Percentiles rank a stretch among this genome's conserved stretches.
These are phyloP conservation scores for Halcyon leucocephala DNA, from an alignment of 2,797 vertebrate genomes.

Conservation along the genomic window DNA sequence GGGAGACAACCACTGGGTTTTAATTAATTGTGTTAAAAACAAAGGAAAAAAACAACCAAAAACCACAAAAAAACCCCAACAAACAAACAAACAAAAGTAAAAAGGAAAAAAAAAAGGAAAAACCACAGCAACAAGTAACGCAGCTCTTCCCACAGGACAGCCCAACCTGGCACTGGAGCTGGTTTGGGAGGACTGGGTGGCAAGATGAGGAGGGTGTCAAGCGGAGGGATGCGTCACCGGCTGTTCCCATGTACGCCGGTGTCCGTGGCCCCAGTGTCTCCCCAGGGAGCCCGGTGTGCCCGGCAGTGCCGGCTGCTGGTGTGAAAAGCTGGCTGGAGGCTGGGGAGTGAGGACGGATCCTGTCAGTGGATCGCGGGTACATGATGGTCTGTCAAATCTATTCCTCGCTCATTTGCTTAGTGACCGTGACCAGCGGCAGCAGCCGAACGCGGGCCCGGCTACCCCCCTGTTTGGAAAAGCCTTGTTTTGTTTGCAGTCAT, in stretches of 20 bases:
- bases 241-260: not conserved
- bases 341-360: not conserved
- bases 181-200: not conserved
- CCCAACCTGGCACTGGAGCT: not conserved
- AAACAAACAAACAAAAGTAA: not conserved
- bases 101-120: not conserved
- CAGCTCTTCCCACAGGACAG: not conserved
- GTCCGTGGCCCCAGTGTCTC: not conserved
- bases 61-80: too few species aligned
- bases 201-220: not conserved
- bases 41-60: too few species aligned
- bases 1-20: not conserved
- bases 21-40: conserved; percentile 51
- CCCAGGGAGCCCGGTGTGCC: not conserved
- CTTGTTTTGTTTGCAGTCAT: conserved; percentile 47
- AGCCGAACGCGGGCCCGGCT: not conserved
- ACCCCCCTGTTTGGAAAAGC: not conserved
- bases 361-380: not conserved
- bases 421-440: not conserved
- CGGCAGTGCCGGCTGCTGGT: not conserved
- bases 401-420: conserved; percentile 17
- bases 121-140: not conserved
- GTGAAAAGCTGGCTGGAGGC: conserved; percentile 47
- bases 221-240: rapidly evolving
- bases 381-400: conserved; percentile 22